phyloP scores from a whole-genome alignment of 2,888 invertebrate species.

The Caenorhabditis sp. region DNA sequence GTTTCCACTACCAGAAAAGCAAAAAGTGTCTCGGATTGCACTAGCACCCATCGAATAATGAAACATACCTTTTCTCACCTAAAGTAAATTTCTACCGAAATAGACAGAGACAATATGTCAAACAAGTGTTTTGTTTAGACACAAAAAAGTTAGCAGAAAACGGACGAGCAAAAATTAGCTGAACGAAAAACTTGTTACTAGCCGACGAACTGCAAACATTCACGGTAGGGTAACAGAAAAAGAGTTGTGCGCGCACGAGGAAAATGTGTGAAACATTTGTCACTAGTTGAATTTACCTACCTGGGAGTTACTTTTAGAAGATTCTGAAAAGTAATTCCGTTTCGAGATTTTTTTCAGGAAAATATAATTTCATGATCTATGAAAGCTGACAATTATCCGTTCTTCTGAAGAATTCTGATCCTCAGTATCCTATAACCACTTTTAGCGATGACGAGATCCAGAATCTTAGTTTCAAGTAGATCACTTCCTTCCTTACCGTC shows the following conservation, averaged over 20 bases:
- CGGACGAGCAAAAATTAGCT: conserved; percentile 38
- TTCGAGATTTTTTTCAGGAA: too few species aligned
- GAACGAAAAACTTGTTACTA: conserved; percentile 62
- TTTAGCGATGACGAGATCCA: too few species aligned
- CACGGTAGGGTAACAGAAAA: neutral
- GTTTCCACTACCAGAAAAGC: neutral
- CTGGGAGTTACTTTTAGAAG: conserved; percentile 25
- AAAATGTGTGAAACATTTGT: conserved; percentile 62
- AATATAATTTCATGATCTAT: too few species aligned
- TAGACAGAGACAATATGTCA: conserved; percentile 52
- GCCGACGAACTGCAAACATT: conserved; percentile 53
- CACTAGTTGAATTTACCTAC: conserved; percentile 1
- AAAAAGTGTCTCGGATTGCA: conserved; percentile 26
- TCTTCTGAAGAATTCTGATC: too few species aligned
- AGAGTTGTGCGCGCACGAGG: conserved; percentile 19
- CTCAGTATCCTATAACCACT: too few species aligned
- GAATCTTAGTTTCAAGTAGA: too few species aligned
- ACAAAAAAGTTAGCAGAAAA: conserved; percentile 33
- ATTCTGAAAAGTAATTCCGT: neutral
- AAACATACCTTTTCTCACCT: neutral
- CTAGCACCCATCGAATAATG: neutral
- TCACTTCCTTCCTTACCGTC: too few species aligned
- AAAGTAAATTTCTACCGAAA: conserved; percentile 37
- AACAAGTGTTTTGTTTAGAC: conserved; percentile 67
- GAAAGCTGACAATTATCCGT: too few species aligned